Conservation (phyloP, 2,888 invertebrate genomes). For the Dynastes grantii region DNA sequence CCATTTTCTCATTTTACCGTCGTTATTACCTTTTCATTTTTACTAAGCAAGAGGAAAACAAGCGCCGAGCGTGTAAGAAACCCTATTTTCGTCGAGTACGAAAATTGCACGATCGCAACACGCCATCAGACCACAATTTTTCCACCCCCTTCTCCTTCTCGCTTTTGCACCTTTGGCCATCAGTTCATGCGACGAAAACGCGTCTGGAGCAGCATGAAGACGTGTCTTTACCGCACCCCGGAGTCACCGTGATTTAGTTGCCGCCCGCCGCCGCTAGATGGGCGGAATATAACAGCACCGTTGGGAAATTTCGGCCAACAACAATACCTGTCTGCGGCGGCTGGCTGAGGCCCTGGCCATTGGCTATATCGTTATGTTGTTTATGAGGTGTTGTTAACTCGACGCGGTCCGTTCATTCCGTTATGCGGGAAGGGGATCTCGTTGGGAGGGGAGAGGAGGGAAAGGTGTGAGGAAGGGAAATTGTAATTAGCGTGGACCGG, state of each 20-base stretch:
- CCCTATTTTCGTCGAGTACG: slow-evolving; percentile 1
- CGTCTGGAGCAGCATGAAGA: slow-evolving; percentile 54
- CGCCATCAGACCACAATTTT: slow-evolving; percentile 47
- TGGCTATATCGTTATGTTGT: slow-evolving; percentile 55
- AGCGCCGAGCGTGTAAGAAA: neutral
- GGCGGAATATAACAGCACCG: slow-evolving; percentile 61
- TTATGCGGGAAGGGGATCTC: neutral
- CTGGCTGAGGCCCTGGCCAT: slow-evolving; percentile 50
- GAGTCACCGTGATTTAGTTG: slow-evolving; percentile 58
- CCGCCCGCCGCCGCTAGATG: neutral
- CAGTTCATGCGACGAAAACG: slow-evolving; percentile 52
- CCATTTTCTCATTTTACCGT: slow-evolving; percentile 39
- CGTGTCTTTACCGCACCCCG: slow-evolving; percentile 52
- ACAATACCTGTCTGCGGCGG: slow-evolving; percentile 61
- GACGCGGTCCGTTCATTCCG: slow-evolving; percentile 4
- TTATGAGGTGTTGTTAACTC: slow-evolving; percentile 47
- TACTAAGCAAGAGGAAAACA: slow-evolving; percentile 27
- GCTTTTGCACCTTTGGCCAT: slow-evolving; percentile 4
- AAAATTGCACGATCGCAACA: slow-evolving; percentile 32
- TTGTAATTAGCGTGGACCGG: slow-evolving; percentile 33
- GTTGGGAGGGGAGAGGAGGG: neutral
- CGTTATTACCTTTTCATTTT: slow-evolving; percentile 42
- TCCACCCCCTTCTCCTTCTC: slow-evolving; percentile 15
- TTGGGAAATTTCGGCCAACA: slow-evolving; percentile 61
- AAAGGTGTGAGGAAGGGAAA: neutral